Evolutionary conservation across 64 coral and sea anemone species (phyloP).

Genomic region (Stichodactyla mertensii): DNA sequence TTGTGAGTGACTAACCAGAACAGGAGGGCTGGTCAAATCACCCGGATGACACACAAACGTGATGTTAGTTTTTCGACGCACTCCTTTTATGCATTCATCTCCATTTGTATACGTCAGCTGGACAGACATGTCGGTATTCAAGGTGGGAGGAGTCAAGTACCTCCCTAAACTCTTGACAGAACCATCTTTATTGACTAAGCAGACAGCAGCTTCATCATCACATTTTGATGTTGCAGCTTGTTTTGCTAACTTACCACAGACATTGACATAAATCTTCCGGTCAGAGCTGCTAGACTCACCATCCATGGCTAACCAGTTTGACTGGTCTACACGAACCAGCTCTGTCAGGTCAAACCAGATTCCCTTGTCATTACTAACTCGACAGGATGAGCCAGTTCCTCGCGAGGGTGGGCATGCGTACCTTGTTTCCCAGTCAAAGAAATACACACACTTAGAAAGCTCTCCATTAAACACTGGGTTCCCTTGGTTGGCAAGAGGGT

Average conservation of each 20-base stretch:
- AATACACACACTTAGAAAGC: slow-evolving; percentile 64
- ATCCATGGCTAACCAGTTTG: slow-evolving; percentile 81
- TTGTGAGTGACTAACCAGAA: slow-evolving; percentile 49
- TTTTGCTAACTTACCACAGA: slow-evolving; percentile 58
- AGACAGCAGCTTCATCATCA: slow-evolving; percentile 44
- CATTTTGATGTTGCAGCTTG: slow-evolving; percentile 36
- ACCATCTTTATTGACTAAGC: slow-evolving; percentile 45
- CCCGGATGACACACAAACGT: slow-evolving; percentile 86
- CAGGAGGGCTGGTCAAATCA: slow-evolving; percentile 74
- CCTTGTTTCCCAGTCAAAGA: slow-evolving; percentile 74
- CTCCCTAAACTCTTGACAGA: slow-evolving; percentile 41
- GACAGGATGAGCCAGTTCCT: slow-evolving; percentile 66
- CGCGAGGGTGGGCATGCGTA: slow-evolving; percentile 84
- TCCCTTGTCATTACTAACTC: slow-evolving; percentile 42
- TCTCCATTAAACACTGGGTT: slow-evolving; percentile 54
- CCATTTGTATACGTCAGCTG: slow-evolving; percentile 55
- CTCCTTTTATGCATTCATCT: slow-evolving; percentile 55
- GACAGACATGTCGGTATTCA: slow-evolving; percentile 70
- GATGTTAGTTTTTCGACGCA: slow-evolving; percentile 45
- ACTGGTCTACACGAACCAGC: slow-evolving; percentile 48
- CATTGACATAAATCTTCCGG: slow-evolving; percentile 64
- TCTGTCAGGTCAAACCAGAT: slow-evolving; percentile 67
- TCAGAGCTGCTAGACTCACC: slow-evolving; percentile 59
- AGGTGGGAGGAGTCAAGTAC: slow-evolving; percentile 33
- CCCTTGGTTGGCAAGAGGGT: slow-evolving; percentile 32